These are phyloP conservation scores for Triops cancriformis DNA, from an alignment of 1,140 invertebrate species.

Conservation along the genomic window DNA sequence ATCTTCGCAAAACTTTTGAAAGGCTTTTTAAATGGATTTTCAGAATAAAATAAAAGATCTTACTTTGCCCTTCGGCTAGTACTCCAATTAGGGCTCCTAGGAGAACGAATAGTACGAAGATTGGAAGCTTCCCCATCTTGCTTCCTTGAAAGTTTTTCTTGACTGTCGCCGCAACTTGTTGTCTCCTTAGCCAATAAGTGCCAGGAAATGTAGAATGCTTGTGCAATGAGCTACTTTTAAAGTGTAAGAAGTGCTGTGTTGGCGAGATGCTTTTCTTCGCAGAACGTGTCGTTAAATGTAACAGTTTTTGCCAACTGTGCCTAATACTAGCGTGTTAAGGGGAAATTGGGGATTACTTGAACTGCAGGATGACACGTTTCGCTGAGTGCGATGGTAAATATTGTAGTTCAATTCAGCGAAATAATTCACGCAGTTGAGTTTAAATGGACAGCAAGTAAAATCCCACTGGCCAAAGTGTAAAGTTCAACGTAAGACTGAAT, in stretches of 20 bases:
- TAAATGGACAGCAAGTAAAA: neutral
- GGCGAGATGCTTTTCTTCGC: neutral
- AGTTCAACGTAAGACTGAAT: no score
- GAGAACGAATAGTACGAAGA: neutral
- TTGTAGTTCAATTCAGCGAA: neutral
- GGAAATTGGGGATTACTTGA: neutral
- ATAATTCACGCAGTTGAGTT: no score
- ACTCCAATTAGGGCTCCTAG: neutral
- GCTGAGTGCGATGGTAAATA: neutral
- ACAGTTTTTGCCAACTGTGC: neutral
- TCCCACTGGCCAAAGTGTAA: neutral
- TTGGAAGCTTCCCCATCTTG: neutral
- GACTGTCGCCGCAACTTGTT: neutral
- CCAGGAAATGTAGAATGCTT: neutral
- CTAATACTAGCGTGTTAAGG: neutral
- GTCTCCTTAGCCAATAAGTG: no score
- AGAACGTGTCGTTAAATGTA: neutral
- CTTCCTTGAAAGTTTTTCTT: neutral
- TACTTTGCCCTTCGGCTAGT: neutral
- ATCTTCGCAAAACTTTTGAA: no score
- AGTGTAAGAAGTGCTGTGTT: neutral
- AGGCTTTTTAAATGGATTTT: no score
- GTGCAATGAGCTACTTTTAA: neutral
- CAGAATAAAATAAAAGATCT: neutral
- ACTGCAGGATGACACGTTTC: neutral